Percentiles rank a stretch among this genome's conserved stretches.
Conservation (phyloP, 2,113 vertebrate genomes). For the Holacanthus passer region DNA sequence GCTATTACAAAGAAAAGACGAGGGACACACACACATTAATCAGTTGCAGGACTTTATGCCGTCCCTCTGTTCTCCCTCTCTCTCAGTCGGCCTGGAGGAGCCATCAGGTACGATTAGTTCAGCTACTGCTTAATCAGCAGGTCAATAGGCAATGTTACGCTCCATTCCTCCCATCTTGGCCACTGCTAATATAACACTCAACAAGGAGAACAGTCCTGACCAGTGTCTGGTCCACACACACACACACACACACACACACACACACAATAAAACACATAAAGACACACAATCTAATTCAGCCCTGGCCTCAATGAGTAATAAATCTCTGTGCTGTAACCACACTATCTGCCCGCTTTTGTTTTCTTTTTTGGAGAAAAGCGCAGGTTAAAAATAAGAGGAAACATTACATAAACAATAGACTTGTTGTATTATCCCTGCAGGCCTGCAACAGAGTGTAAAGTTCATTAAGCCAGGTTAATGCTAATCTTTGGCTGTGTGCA, state of each 20-base stretch:
- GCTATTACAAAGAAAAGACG: slow-evolving; percentile 56
- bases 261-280: slow-evolving; percentile 6
- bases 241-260: slow-evolving; percentile 44
- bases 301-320: slow-evolving; percentile 3
- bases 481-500: slow-evolving; percentile 75
- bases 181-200: slow-evolving; percentile 65
- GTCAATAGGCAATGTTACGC: slow-evolving; percentile 78
- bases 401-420: slow-evolving; percentile 69
- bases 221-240: slow-evolving; percentile 32
- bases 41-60: slow-evolving; percentile 54
- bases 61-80: slow-evolving; percentile 44
- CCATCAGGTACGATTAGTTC: slow-evolving; percentile 77
- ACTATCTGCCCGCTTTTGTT: slow-evolving; percentile 19
- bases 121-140: slow-evolving; percentile 81
- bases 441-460: slow-evolving; percentile 81
- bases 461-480: slow-evolving; percentile 83
- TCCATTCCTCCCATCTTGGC: slow-evolving; percentile 69
- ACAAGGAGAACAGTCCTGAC: slow-evolving; percentile 53
- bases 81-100: slow-evolving; percentile 58
- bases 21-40: slow-evolving; percentile 57
- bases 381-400: slow-evolving; percentile 57
- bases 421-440: slow-evolving; percentile 74
- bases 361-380: slow-evolving; percentile 9
- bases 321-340: neutral
- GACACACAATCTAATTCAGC: slow-evolving; percentile 20